Conservation (phyloP, 2,888 invertebrate species). For the Papilio elwesi region DNA sequence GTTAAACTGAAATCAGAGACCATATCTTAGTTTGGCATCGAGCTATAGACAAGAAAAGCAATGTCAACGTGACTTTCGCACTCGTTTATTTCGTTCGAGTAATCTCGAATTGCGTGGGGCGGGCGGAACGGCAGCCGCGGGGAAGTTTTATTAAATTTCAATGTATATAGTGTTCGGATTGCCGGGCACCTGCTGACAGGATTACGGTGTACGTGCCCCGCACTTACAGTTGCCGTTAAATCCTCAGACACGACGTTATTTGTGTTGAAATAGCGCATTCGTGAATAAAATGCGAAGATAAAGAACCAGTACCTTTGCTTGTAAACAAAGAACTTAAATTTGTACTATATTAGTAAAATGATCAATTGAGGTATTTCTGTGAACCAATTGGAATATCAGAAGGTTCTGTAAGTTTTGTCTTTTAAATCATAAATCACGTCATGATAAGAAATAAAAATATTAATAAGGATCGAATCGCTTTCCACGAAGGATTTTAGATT, state of each 20-base stretch:
- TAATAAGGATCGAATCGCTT: no score
- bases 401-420: no score
- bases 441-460: no score
- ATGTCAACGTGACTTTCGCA: constrained; percentile 34
- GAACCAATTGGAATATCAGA: no score
- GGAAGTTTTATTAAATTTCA: constrained; percentile 75
- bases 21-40: constrained; percentile 4
- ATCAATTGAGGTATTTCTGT: no score
- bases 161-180: constrained; percentile 68
- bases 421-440: no score
- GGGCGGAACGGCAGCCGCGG: constrained; percentile 42
- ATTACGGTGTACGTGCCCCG: constrained; percentile 68
- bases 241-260: constrained; percentile 45
- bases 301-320: not conserved
- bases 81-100: constrained; percentile 36
- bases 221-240: constrained; percentile 58
- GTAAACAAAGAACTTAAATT: not conserved
- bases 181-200: constrained; percentile 74
- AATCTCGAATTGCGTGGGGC: constrained; percentile 43
- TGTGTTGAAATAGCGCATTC: constrained; percentile 36
- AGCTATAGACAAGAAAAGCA: constrained; percentile 30
- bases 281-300: constrained; percentile 29
- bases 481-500: no score
- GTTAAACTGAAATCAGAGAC: not conserved
- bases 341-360: no score